Conservation (phyloP, 2,888 invertebrate genomes). For the Podotricha telesiphe region DNA sequence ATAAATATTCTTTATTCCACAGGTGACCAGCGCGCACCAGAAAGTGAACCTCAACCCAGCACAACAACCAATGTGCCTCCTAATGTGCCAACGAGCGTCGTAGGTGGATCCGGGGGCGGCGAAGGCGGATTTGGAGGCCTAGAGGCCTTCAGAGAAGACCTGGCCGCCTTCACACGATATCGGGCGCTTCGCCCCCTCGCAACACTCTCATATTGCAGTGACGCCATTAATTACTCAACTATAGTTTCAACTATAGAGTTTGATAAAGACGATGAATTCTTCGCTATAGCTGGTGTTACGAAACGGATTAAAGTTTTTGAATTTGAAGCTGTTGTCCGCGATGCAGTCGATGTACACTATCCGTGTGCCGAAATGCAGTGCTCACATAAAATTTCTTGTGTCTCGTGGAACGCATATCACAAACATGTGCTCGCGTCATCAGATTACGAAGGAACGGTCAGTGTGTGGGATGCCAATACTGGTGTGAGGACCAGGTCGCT, state of each 20-base stretch:
- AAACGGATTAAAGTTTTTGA: constrained; percentile 97
- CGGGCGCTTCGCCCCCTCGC: constrained; percentile 91
- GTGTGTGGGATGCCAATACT: constrained; percentile 95
- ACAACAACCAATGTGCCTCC: constrained; percentile 58
- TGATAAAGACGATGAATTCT: constrained; percentile 97
- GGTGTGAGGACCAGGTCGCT: constrained; percentile 88
- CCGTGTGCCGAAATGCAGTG: constrained; percentile 96
- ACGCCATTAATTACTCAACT: constrained; percentile 93
- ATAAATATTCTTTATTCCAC: constrained; percentile 8
- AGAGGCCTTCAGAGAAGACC: constrained; percentile 91
- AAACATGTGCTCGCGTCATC: constrained; percentile 92
- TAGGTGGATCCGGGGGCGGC: constrained; percentile 32
- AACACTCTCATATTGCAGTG: constrained; percentile 94
- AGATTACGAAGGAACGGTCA: constrained; percentile 97
- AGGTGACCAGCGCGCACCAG: constrained; percentile 50
- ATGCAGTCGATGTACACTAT: constrained; percentile 95
- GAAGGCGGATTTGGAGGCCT: constrained; percentile 76
- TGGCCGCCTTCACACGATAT: constrained; percentile 91
- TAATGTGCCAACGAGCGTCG: constrained; percentile 65
- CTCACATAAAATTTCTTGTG: constrained; percentile 96
- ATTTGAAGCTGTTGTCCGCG: constrained; percentile 92
- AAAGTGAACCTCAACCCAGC: constrained; percentile 67
- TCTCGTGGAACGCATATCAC: constrained; percentile 96
- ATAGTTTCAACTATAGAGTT: constrained; percentile 97
- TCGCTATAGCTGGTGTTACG: constrained; percentile 97